Percentiles rank a stretch among this genome's conserved stretches.
phyloP scores from a whole-genome alignment of 23 tunicate species.

The Diplosoma virens region DNA sequence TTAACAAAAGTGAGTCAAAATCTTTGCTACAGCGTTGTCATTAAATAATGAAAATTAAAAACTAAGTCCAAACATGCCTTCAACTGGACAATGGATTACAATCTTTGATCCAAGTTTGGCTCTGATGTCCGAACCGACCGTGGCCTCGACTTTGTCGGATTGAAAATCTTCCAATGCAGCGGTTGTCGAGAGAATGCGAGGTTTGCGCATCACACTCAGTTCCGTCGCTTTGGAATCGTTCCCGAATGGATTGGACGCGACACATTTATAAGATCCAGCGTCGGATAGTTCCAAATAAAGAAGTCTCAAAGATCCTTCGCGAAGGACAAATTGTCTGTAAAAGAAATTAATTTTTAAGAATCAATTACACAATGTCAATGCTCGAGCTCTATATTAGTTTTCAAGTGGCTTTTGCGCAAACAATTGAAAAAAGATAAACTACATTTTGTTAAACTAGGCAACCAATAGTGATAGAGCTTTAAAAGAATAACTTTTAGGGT shows the following conservation, averaged over 20 bases:
- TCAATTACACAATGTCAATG: no score
- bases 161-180: constrained; percentile 33
- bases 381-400: no score
- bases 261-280: constrained; percentile 70
- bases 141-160: constrained; percentile 40
- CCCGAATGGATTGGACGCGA: constrained; percentile 56
- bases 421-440: neutral
- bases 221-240: constrained; percentile 41
- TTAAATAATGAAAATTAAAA: no score
- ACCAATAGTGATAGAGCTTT: no score
- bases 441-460: neutral
- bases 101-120: constrained; percentile 73
- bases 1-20: no score
- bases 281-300: constrained; percentile 47
- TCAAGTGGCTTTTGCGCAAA: no score
- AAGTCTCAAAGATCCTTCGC: constrained; percentile 71
- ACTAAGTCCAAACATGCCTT: no score
- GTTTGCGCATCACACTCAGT: constrained; percentile 60
- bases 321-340: constrained; percentile 49
- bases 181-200: constrained; percentile 59
- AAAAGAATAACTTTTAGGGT: no score
- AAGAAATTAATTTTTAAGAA: neutral
- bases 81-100: constrained; percentile 57
- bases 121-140: constrained; percentile 60
- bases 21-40: no score